Conservation (phyloP, 2,797 vertebrate genomes). For the Leptodactylus fallax region DNA sequence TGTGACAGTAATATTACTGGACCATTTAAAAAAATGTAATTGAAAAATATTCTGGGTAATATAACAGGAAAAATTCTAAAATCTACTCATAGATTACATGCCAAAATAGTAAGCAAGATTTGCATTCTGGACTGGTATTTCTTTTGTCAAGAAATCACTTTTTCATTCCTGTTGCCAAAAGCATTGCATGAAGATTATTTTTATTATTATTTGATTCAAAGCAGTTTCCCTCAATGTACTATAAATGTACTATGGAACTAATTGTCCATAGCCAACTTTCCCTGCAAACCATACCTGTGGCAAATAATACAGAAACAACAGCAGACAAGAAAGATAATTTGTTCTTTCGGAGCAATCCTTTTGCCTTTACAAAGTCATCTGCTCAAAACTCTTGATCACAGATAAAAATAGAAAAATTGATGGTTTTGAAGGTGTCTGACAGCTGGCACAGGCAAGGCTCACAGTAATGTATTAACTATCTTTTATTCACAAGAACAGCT, state of each 20-base stretch:
- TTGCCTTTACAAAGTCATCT: background rate
- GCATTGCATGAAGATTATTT: background rate
- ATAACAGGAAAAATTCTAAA: too few relatives aligned
- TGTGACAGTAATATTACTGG: too few relatives aligned
- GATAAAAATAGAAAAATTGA: conserved; percentile 22
- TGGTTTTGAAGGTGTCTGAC: conserved; percentile 20
- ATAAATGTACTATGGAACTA: background rate
- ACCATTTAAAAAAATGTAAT: too few relatives aligned
- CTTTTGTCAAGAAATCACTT: background rate
- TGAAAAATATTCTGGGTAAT: too few relatives aligned
- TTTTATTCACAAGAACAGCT: conserved; percentile 34
- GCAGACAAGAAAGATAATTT: too few relatives aligned
- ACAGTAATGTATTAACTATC: conserved; percentile 31
- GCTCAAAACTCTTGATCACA: background rate
- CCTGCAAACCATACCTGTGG: too few relatives aligned
- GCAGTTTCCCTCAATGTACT: too few relatives aligned
- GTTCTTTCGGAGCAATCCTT: background rate
- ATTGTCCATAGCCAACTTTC: background rate
- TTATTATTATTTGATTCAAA: background rate
- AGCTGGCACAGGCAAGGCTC: conserved; percentile 26
- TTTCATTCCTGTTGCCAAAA: background rate
- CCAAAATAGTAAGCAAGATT: background rate
- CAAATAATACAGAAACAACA: too few relatives aligned
- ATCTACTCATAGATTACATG: background rate
- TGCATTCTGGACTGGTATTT: background rate